Evolutionary conservation across 2,888 invertebrate genomes (phyloP).

Genomic region (Andrena flavipes): DNA sequence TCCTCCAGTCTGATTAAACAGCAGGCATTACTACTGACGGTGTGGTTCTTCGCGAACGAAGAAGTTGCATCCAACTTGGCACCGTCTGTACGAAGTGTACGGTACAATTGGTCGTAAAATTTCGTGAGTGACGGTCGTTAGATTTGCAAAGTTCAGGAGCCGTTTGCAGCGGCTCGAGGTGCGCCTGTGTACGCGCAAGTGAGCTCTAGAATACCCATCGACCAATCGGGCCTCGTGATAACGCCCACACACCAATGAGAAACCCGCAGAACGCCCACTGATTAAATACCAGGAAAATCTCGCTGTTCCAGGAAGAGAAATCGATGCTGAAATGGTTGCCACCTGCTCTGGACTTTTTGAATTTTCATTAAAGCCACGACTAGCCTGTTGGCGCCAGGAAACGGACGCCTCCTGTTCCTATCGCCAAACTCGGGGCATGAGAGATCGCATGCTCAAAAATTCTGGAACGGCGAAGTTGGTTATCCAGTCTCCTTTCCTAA

Average conservation of each 20-base stretch:
- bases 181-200: slow-evolving; percentile 66
- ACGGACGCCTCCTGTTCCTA: not conserved
- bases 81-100: not conserved
- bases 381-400: not conserved
- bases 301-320: slow-evolving; percentile 69
- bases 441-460: not conserved
- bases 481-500: not conserved
- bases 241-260: slow-evolving; percentile 83
- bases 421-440: not conserved
- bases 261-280: slow-evolving; percentile 82
- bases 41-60: not conserved
- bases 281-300: slow-evolving; percentile 79
- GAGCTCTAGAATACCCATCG: slow-evolving; percentile 59
- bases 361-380: slow-evolving; percentile 17
- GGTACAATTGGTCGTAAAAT: not conserved
- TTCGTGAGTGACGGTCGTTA: slow-evolving; percentile 37
- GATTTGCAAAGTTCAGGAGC: slow-evolving; percentile 59
- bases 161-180: slow-evolving; percentile 38
- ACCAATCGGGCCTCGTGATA: slow-evolving; percentile 77
- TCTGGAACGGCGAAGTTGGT: not conserved
- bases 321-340: slow-evolving; percentile 71
- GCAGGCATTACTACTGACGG: not conserved
- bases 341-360: slow-evolving; percentile 40
- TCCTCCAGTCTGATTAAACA: not conserved
- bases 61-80: not conserved